These are phyloP conservation scores for Podarcis lilfordi DNA, from an alignment of 2,797 vertebrate species.

Conservation along the genomic window DNA sequence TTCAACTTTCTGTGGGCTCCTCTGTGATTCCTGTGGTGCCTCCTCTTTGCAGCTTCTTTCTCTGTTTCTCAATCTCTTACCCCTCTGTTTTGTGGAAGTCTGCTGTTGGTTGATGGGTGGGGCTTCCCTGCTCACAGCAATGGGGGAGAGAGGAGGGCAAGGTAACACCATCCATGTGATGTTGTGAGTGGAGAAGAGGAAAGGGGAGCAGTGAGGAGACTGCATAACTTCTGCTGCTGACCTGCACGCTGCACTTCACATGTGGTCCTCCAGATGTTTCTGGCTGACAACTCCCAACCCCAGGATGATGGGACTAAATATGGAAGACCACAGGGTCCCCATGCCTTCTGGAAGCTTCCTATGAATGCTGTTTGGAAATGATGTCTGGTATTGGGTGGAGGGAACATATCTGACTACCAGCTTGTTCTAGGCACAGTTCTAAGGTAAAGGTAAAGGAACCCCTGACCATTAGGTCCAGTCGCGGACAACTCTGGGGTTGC, in stretches of 20 bases:
- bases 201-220: neutral
- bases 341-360: too few species aligned
- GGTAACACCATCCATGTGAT: neutral
- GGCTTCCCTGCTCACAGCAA: neutral
- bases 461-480: too few species aligned
- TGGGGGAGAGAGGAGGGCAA: neutral
- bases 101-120: neutral
- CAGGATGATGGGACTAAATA: too few species aligned
- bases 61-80: neutral
- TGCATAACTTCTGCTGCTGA: neutral
- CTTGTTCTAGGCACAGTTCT: neutral
- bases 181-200: neutral
- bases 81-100: neutral
- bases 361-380: neutral
- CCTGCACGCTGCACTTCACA: neutral
- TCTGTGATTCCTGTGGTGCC: neutral
- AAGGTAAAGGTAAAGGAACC: too few species aligned
- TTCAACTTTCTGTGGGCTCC: neutral
- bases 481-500: too few species aligned
- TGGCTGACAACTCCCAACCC: too few species aligned
- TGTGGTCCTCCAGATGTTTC: too few species aligned
- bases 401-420: neutral
- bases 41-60: neutral
- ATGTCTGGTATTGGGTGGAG: neutral
- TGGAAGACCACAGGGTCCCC: too few species aligned